These are phyloP conservation scores for Cladorhizidae sp. DNA, from an alignment of 37 sponge, comb jelly and placozoan genomes.

Conservation along the genomic window DNA sequence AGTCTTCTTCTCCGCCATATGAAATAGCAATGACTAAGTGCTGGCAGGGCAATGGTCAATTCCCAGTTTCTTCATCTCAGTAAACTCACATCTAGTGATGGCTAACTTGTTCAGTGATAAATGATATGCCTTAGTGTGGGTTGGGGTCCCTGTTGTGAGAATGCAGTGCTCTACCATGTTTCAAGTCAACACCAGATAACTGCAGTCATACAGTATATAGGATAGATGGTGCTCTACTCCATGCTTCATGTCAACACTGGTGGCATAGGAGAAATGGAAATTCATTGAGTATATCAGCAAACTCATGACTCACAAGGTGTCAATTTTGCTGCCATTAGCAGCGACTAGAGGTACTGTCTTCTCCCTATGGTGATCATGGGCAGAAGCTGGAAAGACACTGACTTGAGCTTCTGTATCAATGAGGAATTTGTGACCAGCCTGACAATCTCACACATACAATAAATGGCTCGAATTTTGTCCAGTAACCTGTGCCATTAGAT, in stretches of 20 bases:
- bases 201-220: no score
- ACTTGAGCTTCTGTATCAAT: slow-evolving; percentile 51
- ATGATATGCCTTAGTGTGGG: slow-evolving; percentile 14
- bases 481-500: neutral
- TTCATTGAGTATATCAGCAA: slow-evolving; percentile 8
- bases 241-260: neutral
- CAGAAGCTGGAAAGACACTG: slow-evolving; percentile 48
- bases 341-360: slow-evolving; percentile 14
- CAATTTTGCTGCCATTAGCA: slow-evolving; percentile 34
- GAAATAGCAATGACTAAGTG: slow-evolving; percentile 45
- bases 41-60: slow-evolving; percentile 41
- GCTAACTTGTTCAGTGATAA: slow-evolving; percentile 27
- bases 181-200: no score
- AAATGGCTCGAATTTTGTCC: neutral
- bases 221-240: no score
- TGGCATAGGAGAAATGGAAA: slow-evolving; percentile 24
- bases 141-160: slow-evolving; percentile 38
- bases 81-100: slow-evolving; percentile 25
- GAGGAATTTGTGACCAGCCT: neutral
- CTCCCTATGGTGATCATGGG: neutral
- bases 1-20: slow-evolving; percentile 60
- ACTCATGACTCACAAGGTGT: slow-evolving; percentile 27
- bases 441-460: neutral
- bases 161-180: slow-evolving; percentile 48
- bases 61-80: slow-evolving; percentile 26